Evolutionary conservation across 2,888 invertebrate genomes (phyloP), one percentile per base, ranked within the genome.

Genomic region (Synergus laeviventris): DNA sequence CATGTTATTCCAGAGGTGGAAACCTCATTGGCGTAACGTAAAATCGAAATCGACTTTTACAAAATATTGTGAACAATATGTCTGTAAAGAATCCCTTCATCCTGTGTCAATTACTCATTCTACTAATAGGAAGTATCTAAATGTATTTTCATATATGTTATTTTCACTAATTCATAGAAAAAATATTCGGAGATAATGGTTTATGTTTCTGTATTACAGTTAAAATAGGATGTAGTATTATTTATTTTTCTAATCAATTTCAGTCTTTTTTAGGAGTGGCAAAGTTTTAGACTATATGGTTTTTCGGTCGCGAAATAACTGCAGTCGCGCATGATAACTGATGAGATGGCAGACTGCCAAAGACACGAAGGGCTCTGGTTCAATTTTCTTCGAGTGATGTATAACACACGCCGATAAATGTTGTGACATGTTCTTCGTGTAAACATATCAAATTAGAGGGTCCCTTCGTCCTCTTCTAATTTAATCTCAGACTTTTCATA

Each of bases 391-490:
- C 70, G 49, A 70, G 70, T 70, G 70, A 70, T 70, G 70, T 70
- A 70, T 70, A 70, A 70, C 70, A 70, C 70, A 54, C 70, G 70
- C 70, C 70, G 70, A 70, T 70, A 70, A 70, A 70, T 70, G 70
- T 70, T 70, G 70, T 70, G 70, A 70, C 70, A 70, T 70, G 70
- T 54, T 70, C 49, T n/a, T n/a, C 49, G 49, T 70, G 70, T 70
- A 54, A 70, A 70, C 70, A 70, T 70, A 70, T 70, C 49, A 70
- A 70, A 70, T 70, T 70, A 70, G 70, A 70, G 31, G 31, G 49
- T 49, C 49, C 70, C 70, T 70, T 70, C 49, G 49, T 3, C 24
- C 49, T 70, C 49, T 70, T 70, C 70, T 31, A 49, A 70, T 54
- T 54, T 70, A n/a, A 70, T 31, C 11, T 11, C 49, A 8, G n/a